These are phyloP conservation scores for Oenanthe oenanthe DNA, from an alignment of 2,113 vertebrate genomes.

Conservation along the genomic window DNA sequence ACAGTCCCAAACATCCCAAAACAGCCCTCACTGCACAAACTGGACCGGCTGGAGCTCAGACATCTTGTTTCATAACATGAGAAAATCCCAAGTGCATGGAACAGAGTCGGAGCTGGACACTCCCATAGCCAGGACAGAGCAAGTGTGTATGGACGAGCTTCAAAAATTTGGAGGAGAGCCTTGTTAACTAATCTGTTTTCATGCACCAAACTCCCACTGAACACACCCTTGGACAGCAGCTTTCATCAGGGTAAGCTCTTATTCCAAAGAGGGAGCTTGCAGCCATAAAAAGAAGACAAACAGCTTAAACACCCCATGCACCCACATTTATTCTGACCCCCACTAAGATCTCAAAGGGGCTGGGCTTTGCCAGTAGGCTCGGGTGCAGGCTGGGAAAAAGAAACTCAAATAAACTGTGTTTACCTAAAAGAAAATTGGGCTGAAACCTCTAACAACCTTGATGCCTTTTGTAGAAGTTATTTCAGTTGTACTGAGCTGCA, in stretches of 20 bases:
- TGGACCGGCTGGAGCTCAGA: background rate
- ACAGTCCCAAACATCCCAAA: background rate
- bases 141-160: background rate
- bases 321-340: background rate
- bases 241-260: background rate
- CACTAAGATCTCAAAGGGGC: background rate
- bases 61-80: background rate
- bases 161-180: background rate
- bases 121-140: background rate
- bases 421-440: background rate
- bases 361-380: background rate
- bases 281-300: background rate
- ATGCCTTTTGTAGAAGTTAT: background rate
- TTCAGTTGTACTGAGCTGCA: background rate
- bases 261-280: background rate
- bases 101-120: background rate
- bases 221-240: constrained; percentile 31
- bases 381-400: background rate
- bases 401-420: background rate
- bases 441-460: background rate
- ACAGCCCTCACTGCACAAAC: background rate
- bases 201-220: background rate
- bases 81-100: background rate
- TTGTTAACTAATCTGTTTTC: background rate
- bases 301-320: background rate